Conservation (phyloP, 2,797 vertebrate genomes). For the Propithecus perrieri region DNA sequence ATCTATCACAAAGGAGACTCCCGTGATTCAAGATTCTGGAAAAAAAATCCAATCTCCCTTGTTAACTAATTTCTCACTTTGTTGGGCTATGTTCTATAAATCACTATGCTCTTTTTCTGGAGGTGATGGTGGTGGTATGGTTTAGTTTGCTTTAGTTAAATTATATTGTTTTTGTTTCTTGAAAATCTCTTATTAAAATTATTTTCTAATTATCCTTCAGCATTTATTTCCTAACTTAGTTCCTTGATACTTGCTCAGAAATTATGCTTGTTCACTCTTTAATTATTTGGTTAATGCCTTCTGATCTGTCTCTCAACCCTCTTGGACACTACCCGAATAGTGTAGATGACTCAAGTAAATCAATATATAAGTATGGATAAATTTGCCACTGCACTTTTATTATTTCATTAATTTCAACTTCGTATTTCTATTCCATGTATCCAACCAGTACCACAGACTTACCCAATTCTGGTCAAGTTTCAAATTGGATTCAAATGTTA, state of each 20-base stretch:
- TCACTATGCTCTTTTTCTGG: background rate
- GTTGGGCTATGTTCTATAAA: background rate
- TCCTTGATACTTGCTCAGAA: background rate
- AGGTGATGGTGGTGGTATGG: background rate
- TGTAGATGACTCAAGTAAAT: background rate
- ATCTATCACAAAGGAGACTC: conserved; percentile 9
- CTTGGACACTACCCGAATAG: background rate
- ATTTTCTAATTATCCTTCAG: background rate
- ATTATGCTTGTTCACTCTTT: background rate
- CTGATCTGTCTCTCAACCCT: background rate
- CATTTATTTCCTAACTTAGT: conserved; percentile 17
- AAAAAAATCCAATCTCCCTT: background rate
- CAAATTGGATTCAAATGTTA: background rate
- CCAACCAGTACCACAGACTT: background rate
- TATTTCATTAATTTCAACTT: background rate
- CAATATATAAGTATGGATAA: background rate
- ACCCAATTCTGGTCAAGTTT: background rate
- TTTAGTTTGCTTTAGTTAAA: background rate
- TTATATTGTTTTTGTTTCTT: background rate
- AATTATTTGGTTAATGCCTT: background rate
- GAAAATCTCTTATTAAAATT: background rate
- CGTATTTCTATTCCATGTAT: background rate
- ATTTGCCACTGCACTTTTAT: background rate
- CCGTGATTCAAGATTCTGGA: background rate
- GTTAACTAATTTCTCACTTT: background rate